phyloP scores from a whole-genome alignment of 2,888 invertebrate species.

The Drosophila conformis region DNA sequence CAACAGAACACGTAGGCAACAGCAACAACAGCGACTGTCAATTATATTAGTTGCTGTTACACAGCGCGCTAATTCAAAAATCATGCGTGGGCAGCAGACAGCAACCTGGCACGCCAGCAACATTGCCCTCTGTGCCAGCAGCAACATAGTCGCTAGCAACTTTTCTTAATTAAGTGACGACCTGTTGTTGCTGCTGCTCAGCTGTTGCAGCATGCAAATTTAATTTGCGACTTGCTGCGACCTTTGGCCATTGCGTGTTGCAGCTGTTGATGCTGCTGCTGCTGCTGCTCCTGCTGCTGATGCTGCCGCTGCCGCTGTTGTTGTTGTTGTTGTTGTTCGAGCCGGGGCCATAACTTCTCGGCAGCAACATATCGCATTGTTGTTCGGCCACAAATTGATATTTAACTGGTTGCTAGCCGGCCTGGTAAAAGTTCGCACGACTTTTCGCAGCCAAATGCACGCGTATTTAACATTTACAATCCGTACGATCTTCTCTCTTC shows the following conservation, averaged over 20 bases:
- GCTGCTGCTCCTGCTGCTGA: slow-evolving; percentile 15
- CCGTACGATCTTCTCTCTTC: slow-evolving; percentile 12
- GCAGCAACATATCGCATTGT: slow-evolving; percentile 55
- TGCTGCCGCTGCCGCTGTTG: slow-evolving; percentile 39
- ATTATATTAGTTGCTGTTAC: slow-evolving; percentile 76
- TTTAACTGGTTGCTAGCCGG: slow-evolving; percentile 38
- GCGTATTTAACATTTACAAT: slow-evolving; percentile 45
- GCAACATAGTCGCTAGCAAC: slow-evolving; percentile 64
- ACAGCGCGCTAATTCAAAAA: slow-evolving; percentile 82
- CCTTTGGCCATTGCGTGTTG: slow-evolving; percentile 64
- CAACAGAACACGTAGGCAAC: slow-evolving; percentile 74
- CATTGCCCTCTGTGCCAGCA: slow-evolving; percentile 55
- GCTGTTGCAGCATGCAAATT: slow-evolving; percentile 75
- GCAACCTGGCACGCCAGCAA: slow-evolving; percentile 56
- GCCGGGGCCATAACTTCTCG: slow-evolving; percentile 60
- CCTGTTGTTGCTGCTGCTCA: slow-evolving; percentile 56
- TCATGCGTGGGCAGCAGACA: slow-evolving; percentile 81
- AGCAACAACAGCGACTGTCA: slow-evolving; percentile 66
- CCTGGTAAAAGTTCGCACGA: slow-evolving; percentile 60
- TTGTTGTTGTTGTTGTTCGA: not conserved
- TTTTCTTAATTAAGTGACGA: slow-evolving; percentile 76
- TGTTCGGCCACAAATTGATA: slow-evolving; percentile 58
- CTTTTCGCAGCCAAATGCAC: slow-evolving; percentile 39
- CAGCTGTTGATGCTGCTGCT: slow-evolving; percentile 24
- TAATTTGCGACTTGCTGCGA: slow-evolving; percentile 65